Evolutionary conservation across 2,888 invertebrate genomes (phyloP).

Genomic region (Nemapogon koenigi): DNA sequence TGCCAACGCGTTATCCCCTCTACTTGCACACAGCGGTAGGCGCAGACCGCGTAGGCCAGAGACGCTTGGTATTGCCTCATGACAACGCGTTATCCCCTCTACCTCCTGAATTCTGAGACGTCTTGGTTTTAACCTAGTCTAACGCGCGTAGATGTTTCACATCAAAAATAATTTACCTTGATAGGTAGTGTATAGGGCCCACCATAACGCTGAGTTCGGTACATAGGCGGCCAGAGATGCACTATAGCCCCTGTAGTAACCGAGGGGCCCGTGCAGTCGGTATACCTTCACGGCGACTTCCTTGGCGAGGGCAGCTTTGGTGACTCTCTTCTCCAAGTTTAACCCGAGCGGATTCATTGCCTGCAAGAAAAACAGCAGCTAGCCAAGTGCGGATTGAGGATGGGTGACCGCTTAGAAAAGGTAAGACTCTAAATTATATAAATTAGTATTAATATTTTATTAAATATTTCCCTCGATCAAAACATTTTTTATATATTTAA

Average conservation of each 20-base stretch:
- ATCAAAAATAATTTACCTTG: slow-evolving; percentile 82
- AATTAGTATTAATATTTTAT: slow-evolving; percentile 7
- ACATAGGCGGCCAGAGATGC: slow-evolving; percentile 94
- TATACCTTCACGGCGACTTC: slow-evolving; percentile 83
- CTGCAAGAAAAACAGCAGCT: slow-evolving; percentile 23
- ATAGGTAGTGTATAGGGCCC: slow-evolving; percentile 93
- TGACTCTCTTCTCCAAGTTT: slow-evolving; percentile 64
- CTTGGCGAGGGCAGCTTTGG: slow-evolving; percentile 71
- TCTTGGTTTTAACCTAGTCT: no score
- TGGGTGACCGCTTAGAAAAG: no score
- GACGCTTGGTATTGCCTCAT: no score
- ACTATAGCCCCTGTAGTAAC: slow-evolving; percentile 93
- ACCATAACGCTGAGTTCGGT: slow-evolving; percentile 98
- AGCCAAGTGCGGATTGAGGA: no score
- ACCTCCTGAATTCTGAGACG: no score
- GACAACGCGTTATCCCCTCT: no score
- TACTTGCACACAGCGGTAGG: no score
- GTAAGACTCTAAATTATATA: not conserved
- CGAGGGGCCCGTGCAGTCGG: slow-evolving; percentile 78
- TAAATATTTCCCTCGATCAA: no score
- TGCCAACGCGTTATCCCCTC: no score
- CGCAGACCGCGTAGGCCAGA: no score
- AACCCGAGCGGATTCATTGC: slow-evolving; percentile 80
- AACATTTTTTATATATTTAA: no score
- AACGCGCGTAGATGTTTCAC: no score